These are phyloP conservation scores for Eristalis tenax DNA, from an alignment of 2,888 invertebrate genomes.

Conservation along the genomic window DNA sequence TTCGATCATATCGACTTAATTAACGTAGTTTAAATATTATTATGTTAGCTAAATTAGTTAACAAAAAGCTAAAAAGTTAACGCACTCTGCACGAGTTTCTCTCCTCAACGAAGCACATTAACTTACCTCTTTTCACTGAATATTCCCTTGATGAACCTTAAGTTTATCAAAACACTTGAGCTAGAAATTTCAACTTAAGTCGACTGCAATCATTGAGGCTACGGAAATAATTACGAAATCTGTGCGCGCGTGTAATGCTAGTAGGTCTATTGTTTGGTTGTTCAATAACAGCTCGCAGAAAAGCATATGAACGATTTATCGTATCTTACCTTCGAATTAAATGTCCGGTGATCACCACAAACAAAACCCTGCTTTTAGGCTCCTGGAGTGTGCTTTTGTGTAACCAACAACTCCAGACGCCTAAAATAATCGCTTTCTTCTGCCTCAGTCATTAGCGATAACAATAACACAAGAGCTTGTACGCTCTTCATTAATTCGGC, in stretches of 20 bases:
- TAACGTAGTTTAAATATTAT: no score
- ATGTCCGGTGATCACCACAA: not conserved
- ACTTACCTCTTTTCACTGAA: no score
- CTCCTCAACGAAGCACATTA: no score
- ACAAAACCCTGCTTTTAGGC: not conserved
- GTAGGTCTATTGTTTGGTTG: not conserved
- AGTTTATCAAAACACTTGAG: no score
- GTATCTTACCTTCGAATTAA: not conserved
- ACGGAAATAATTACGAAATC: not conserved
- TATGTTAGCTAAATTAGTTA: no score
- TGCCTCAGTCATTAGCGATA: not conserved
- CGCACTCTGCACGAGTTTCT: no score
- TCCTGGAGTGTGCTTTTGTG: not conserved
- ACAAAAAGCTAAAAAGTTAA: no score
- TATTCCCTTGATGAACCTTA: no score
- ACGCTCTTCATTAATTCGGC: slow-evolving; percentile 3
- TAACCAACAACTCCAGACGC: not conserved
- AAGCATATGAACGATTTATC: not conserved
- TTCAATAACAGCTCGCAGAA: not conserved
- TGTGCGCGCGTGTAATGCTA: not conserved
- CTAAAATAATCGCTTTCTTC: not conserved
- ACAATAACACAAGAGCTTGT: not conserved
- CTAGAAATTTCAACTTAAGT: no score
- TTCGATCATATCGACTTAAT: no score
- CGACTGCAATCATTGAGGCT: not conserved